Percentiles rank a stretch among this genome's conserved stretches.
Evolutionary conservation across 2,797 vertebrate species (phyloP).

Genomic region (Morelia viridis): DNA sequence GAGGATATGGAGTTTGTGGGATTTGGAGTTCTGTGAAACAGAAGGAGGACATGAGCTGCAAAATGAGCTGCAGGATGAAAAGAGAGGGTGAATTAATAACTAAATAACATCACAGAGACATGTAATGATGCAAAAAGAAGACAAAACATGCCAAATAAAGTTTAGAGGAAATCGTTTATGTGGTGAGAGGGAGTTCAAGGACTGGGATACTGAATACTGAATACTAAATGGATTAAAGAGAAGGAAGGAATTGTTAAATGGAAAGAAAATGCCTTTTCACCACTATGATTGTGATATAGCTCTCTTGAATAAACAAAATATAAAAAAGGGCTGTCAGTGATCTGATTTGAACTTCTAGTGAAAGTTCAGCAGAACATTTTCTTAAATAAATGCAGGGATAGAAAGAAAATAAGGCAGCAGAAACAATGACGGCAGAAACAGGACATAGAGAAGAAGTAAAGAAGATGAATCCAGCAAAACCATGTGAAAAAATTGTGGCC

Average conservation of each 20-base stretch:
- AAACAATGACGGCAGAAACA: neutral
- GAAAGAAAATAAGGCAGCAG: neutral
- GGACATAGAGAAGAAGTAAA: neutral
- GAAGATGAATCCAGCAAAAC: neutral
- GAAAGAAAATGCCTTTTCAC: neutral
- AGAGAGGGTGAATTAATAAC: neutral
- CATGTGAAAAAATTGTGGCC: neutral
- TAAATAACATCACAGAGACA: neutral
- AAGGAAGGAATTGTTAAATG: neutral
- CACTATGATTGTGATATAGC: neutral
- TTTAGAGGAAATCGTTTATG: neutral
- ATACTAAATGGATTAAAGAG: neutral
- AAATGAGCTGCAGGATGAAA: neutral
- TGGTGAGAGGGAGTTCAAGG: neutral
- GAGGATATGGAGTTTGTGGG: neutral
- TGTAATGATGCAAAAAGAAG: neutral
- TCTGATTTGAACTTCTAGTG: neutral
- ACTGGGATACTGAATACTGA: neutral
- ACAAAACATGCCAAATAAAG: neutral
- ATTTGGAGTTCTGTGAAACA: neutral
- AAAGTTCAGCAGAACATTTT: neutral
- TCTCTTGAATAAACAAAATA: neutral
- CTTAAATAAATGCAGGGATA: neutral
- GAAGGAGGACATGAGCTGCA: neutral
- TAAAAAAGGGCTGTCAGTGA: neutral